These are phyloP conservation scores for Psittacula echo DNA, from an alignment of 2,797 vertebrate species.

Conservation along the genomic window DNA sequence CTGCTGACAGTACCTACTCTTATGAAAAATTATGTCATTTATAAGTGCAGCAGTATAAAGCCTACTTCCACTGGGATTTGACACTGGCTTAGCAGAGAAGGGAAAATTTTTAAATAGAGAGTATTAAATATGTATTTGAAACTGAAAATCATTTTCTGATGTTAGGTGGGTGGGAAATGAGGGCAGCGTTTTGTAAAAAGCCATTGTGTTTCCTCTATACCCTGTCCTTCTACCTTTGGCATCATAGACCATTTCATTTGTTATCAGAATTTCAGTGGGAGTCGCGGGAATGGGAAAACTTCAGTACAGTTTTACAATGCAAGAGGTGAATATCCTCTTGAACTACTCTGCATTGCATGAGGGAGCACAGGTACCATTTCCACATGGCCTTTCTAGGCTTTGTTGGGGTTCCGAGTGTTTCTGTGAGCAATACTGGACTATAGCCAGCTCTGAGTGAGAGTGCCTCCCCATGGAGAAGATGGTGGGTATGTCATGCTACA, in stretches of 20 bases:
- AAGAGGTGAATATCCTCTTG: background rate
- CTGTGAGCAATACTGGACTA: rapidly evolving
- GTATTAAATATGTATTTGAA: constrained; percentile 2
- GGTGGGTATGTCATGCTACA: background rate
- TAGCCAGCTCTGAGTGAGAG: background rate
- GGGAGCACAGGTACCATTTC: background rate
- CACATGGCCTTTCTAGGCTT: rapidly evolving
- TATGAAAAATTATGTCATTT: background rate
- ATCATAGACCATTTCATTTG: background rate
- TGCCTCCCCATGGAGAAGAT: background rate
- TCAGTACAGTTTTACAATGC: background rate
- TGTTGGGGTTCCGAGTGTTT: background rate
- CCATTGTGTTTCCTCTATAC: background rate
- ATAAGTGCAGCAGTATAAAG: background rate
- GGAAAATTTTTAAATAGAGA: background rate
- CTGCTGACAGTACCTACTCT: background rate
- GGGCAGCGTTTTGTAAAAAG: background rate
- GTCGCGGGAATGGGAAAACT: background rate
- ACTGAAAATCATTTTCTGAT: background rate
- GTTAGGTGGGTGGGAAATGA: background rate
- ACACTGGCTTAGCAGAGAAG: background rate
- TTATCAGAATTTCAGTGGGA: background rate
- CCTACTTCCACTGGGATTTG: background rate
- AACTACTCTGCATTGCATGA: background rate
- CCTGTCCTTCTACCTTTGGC: background rate